Conservation (phyloP, 2,797 vertebrate genomes). For the Glossophaga mutica region DNA sequence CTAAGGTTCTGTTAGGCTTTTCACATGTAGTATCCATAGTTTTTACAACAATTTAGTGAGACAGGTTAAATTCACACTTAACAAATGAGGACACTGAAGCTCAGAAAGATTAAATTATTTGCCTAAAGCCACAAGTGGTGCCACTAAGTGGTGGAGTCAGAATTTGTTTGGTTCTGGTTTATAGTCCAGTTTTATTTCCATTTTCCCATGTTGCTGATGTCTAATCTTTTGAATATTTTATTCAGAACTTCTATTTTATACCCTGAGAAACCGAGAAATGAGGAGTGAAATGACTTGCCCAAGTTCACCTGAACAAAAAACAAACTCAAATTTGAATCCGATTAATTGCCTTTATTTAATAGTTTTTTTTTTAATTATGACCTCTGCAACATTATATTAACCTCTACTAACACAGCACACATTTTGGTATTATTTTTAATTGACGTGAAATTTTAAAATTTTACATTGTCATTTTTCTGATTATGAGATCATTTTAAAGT, state of each 20-base stretch:
- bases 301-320: background rate
- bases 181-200: background rate
- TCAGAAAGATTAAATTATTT: background rate
- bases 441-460: background rate
- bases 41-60: background rate
- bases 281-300: background rate
- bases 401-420: background rate
- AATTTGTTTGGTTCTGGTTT: background rate
- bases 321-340: background rate
- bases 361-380: background rate
- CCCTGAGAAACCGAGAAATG: background rate
- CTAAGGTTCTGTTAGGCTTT: background rate
- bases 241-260: background rate
- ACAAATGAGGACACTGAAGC: background rate
- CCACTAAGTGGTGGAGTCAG: background rate
- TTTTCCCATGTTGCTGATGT: background rate
- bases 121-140: background rate
- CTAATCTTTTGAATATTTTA: background rate
- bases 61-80: slow-evolving; percentile 1
- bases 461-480: slow-evolving; percentile 6
- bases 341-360: background rate
- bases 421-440: background rate
- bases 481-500: slow-evolving; percentile 14
- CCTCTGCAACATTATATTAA: background rate
- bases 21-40: background rate